A percentile compares a stretch with the other conserved stretches of the same genome.
phyloP scores from a whole-genome alignment of 2,888 invertebrate species.

The Drosophila atripex region DNA sequence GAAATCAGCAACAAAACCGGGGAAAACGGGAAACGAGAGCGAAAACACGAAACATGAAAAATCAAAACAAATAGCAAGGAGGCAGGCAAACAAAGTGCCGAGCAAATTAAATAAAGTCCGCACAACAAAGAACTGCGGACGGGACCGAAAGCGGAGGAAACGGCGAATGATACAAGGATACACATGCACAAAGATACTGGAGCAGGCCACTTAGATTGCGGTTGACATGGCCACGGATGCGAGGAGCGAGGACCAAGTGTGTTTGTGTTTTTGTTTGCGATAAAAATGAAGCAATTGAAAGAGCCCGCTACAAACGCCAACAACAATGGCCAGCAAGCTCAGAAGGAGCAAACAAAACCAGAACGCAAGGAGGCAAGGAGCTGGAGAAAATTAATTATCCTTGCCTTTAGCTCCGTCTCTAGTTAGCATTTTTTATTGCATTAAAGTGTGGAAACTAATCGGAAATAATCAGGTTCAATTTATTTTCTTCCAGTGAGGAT shows the following conservation, averaged over 20 bases:
- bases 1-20: conserved; percentile 10
- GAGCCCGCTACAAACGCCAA: conserved; percentile 40
- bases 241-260: conserved; percentile 22
- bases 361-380: conserved; percentile 4
- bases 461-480: conserved; percentile 24
- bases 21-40: conserved; percentile 20
- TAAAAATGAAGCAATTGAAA: conserved; percentile 58
- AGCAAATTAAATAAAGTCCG: conserved; percentile 70
- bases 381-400: conserved; percentile 38
- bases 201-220: conserved; percentile 48
- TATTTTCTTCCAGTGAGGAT: not conserved
- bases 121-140: conserved; percentile 42
- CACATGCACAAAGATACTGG: conserved; percentile 35
- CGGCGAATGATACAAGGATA: conserved; percentile 17
- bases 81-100: conserved; percentile 59
- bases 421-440: conserved; percentile 39
- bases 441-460: conserved; percentile 38
- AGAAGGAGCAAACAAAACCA: conserved; percentile 13
- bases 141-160: conserved; percentile 7
- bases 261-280: conserved; percentile 43
- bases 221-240: conserved; percentile 38
- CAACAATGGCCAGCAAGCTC: conserved; percentile 29
- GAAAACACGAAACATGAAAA: conserved; percentile 53
- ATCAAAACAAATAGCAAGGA: conserved; percentile 74
- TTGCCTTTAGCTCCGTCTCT: conserved; percentile 20